A percentile compares a stretch with the other conserved stretches of the same genome.
Evolutionary conservation across 2,888 invertebrate genomes (phyloP).

Genomic region (Ashinkailepas kermadecensis): DNA sequence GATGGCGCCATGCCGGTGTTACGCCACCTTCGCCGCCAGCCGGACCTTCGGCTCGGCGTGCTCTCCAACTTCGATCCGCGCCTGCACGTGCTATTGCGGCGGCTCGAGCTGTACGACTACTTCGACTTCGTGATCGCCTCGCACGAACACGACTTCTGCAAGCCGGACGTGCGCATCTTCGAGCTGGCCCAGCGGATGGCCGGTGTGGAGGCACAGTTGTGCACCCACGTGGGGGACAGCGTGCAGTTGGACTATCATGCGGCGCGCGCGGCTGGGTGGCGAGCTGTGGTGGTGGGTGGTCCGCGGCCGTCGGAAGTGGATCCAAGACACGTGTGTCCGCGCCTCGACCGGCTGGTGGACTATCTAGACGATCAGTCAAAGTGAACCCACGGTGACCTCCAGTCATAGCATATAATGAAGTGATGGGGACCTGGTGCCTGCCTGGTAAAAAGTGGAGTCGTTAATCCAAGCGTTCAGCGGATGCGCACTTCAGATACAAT

Average conservation of each 20-base stretch:
- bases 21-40: background rate
- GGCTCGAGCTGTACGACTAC: constrained; percentile 76
- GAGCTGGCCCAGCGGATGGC: background rate
- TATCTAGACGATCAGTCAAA: background rate
- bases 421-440: no score
- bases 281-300: background rate
- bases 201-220: background rate
- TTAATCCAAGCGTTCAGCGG: no score
- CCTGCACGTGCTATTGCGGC: constrained; percentile 66
- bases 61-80: constrained; percentile 17
- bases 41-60: background rate
- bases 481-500: no score
- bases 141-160: background rate
- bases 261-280: constrained; percentile 18
- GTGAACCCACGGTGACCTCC: background rate
- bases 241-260: background rate
- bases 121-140: constrained; percentile 64
- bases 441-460: no score
- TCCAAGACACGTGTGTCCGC: background rate
- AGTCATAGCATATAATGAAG: no score
- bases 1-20: constrained; percentile 1
- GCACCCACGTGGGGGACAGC: constrained; percentile 17
- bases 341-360: background rate
- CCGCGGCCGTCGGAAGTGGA: background rate
- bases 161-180: background rate